Conservation (phyloP, 2,888 invertebrate genomes). For the Rhopalosiphum nymphaeae region DNA sequence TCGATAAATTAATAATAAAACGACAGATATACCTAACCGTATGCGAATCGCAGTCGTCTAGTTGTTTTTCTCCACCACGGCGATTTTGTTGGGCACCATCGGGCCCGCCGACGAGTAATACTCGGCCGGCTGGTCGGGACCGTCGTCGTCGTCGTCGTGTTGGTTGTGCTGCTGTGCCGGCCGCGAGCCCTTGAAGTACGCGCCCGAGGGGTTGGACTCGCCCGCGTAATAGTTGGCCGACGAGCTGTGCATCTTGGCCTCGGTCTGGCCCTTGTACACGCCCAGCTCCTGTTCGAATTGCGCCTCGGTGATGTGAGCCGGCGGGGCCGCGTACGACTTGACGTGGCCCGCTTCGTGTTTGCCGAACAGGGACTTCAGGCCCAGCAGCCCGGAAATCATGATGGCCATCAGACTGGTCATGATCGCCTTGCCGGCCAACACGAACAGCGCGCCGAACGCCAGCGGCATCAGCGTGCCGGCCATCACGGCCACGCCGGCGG, state of each 20-base stretch:
- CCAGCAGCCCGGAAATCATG: slow-evolving; percentile 82
- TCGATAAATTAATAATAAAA: not conserved
- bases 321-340: not conserved
- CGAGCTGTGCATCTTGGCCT: slow-evolving; percentile 41
- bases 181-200: slow-evolving; percentile 33
- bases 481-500: slow-evolving; percentile 76
- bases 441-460: slow-evolving; percentile 78
- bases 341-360: slow-evolving; percentile 71
- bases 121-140: not conserved
- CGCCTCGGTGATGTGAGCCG: slow-evolving; percentile 26
- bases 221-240: slow-evolving; percentile 25
- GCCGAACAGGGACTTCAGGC: slow-evolving; percentile 71
- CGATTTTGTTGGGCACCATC: not conserved
- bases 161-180: not conserved
- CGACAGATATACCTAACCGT: not conserved
- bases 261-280: slow-evolving; percentile 36
- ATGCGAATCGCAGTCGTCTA: not conserved
- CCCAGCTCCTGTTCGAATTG: slow-evolving; percentile 57
- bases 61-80: not conserved
- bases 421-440: slow-evolving; percentile 85
- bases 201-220: not conserved
- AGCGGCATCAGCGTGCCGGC: slow-evolving; percentile 82
- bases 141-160: not conserved
- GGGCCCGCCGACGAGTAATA: not conserved
- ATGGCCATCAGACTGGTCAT: slow-evolving; percentile 87